phyloP scores from a whole-genome alignment of 2,888 invertebrate species.

The Brachyptera putata region DNA sequence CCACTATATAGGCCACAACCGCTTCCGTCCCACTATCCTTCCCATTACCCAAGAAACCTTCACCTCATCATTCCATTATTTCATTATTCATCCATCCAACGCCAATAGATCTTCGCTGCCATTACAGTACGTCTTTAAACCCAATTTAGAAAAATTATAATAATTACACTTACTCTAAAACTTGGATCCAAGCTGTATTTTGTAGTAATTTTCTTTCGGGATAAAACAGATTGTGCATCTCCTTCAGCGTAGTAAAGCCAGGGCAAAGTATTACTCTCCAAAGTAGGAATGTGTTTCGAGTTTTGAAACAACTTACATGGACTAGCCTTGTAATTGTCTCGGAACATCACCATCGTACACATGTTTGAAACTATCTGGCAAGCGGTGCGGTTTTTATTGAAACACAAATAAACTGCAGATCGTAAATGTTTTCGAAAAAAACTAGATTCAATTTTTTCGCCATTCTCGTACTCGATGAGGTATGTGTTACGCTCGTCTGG shows the following conservation, averaged over 20 bases:
- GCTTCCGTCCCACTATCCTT: no score
- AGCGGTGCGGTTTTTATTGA: constrained; percentile 47
- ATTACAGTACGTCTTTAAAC: no score
- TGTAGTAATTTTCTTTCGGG: constrained; percentile 45
- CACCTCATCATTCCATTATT: no score
- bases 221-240: constrained; percentile 46
- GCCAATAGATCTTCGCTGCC: no score
- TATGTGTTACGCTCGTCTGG: constrained; percentile 42
- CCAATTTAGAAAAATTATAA: no score
- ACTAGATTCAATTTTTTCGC: constrained; percentile 41
- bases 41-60: no score
- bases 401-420: constrained; percentile 44
- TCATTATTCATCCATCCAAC: no score
- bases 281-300: constrained; percentile 37
- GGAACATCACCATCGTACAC: constrained; percentile 57
- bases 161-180: no score
- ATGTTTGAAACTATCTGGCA: constrained; percentile 66
- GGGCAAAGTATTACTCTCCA: constrained; percentile 37
- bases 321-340: constrained; percentile 47
- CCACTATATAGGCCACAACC: no score
- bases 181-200: constrained; percentile 46
- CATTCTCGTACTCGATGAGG: constrained; percentile 41
- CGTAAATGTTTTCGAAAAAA: constrained; percentile 45
- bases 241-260: constrained; percentile 50
- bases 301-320: constrained; percentile 45